A percentile compares a stretch with the other conserved stretches of the same genome.
Evolutionary conservation across 2,888 invertebrate genomes (phyloP).

Genomic region (Trissolcus japonicus): DNA sequence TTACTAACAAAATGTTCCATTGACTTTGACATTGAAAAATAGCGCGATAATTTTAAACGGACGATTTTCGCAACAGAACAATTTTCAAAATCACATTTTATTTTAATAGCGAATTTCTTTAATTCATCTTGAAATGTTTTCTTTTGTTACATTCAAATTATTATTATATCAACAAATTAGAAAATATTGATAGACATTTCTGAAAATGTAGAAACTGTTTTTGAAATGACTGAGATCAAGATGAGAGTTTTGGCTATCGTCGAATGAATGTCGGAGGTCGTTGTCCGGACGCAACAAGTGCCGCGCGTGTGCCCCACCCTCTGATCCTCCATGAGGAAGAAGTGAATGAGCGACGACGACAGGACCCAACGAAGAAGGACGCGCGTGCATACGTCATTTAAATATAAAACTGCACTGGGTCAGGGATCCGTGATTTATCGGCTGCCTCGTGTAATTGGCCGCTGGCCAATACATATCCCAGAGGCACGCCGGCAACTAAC

Average conservation of each 20-base stretch:
- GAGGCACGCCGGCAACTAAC: slow-evolving; percentile 52
- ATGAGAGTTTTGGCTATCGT: too few species aligned
- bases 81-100: too few species aligned
- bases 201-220: too few species aligned
- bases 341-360: slow-evolving; percentile 36
- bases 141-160: too few species aligned
- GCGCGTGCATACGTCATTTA: slow-evolving; percentile 61
- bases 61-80: too few species aligned
- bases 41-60: too few species aligned
- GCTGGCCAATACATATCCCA: slow-evolving; percentile 69
- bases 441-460: slow-evolving; percentile 71
- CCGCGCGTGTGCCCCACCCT: slow-evolving; percentile 68
- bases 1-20: too few species aligned
- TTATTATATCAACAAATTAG: too few species aligned
- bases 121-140: too few species aligned
- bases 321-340: slow-evolving; percentile 21
- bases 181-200: too few species aligned
- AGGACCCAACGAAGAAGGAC: slow-evolving; percentile 36
- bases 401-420: slow-evolving; percentile 76
- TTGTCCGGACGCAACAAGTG: slow-evolving; percentile 76
- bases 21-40: slow-evolving; percentile 34
- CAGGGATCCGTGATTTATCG: slow-evolving; percentile 75
- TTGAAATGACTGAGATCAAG: slow-evolving; percentile 16
- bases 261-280: slow-evolving; percentile 66
- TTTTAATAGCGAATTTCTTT: too few species aligned